Percentiles rank a stretch among this genome's conserved stretches.
Conservation (phyloP, 2,888 invertebrate species). For the Chironomus riparius region DNA sequence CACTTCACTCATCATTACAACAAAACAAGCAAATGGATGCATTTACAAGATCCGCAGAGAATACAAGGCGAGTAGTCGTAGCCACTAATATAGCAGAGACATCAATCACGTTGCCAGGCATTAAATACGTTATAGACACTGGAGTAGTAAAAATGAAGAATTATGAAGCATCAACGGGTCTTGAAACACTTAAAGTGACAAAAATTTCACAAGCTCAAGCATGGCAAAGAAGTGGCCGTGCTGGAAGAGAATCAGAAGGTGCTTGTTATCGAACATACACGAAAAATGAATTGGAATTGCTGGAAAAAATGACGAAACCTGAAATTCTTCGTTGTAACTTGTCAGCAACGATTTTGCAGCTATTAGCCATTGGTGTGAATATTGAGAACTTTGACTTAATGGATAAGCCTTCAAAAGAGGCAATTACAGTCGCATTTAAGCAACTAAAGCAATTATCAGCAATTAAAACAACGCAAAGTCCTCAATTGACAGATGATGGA, state of each 20-base stretch:
- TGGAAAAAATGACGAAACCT: constrained; percentile 66
- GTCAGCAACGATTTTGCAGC: constrained; percentile 54
- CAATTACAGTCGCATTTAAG: constrained; percentile 54
- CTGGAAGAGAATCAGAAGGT: constrained; percentile 79
- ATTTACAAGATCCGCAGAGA: constrained; percentile 57
- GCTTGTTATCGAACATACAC: constrained; percentile 83
- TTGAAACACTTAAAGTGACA: constrained; percentile 74
- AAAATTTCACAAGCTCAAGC: constrained; percentile 85
- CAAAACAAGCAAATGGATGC: constrained; percentile 79
- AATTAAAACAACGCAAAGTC: constrained; percentile 49
- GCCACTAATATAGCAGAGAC: constrained; percentile 98
- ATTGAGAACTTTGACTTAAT: constrained; percentile 81
- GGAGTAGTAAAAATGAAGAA: constrained; percentile 84
- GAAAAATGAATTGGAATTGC: constrained; percentile 59
- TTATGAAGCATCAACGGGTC: constrained; percentile 70
- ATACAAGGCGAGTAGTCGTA: constrained; percentile 80
- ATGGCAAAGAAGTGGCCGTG: constrained; percentile 86
- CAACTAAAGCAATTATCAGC: constrained; percentile 62
- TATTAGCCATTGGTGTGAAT: constrained; percentile 76
- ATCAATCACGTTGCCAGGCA: constrained; percentile 88
- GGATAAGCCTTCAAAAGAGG: constrained; percentile 72
- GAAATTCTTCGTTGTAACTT: constrained; percentile 73
- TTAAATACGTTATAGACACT: constrained; percentile 83
- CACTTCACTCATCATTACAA: constrained; percentile 86
- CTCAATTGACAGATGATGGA: constrained; percentile 67